Evolutionary conservation across 2,797 vertebrate genomes (phyloP), one percentile per base, ranked within the genome.

Genomic region (Silurus lanzhouensis): DNA sequence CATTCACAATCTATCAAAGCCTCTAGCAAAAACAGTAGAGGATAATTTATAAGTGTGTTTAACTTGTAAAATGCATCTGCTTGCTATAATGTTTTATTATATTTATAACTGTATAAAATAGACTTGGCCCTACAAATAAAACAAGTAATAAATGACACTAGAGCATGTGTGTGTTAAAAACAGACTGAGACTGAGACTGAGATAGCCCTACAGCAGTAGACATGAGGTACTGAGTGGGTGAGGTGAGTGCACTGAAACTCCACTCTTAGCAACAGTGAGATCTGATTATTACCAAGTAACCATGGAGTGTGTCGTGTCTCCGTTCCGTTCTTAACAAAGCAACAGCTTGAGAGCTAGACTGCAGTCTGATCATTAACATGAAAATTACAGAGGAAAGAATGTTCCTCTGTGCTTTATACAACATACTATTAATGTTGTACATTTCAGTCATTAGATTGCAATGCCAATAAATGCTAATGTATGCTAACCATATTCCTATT

Each of bases 181-280:
- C 77, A 68, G 78, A 57, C 76, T 63, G 63, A 60, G 75, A 57
- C 70, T 63, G 70, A 60, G 75, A 57, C 19, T 48, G 58, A 80
- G 76, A 84, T 52, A 55, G 80, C 46, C 68, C 75, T 72, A 46
- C 75, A 31, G 85, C 67, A 79, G 82, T n/a, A 81, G 82, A 75
- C 38, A 76, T 75, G 44, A 66, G 27, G 86, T 90, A 86, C 77
- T 82, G 78, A 88, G 85, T 70, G 63, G 85, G 90, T 87, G 81
- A 79, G 86, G 81, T 61, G 1, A 48, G 5, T 38, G 17, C 61
- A 81, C 70, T 81, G 74, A 85, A 84, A 89, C 86, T 85, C 75
- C 74, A 75, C 81, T 89, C 88, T 87, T 87, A 89, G 88, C 86
- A 89, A 89, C 84, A 81, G 82, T 61, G 78, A 82, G 81, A 86